Base-by-base conservation (phyloP, 2,888 invertebrate genomes). In the Cheilosia vernalis region DNA sequence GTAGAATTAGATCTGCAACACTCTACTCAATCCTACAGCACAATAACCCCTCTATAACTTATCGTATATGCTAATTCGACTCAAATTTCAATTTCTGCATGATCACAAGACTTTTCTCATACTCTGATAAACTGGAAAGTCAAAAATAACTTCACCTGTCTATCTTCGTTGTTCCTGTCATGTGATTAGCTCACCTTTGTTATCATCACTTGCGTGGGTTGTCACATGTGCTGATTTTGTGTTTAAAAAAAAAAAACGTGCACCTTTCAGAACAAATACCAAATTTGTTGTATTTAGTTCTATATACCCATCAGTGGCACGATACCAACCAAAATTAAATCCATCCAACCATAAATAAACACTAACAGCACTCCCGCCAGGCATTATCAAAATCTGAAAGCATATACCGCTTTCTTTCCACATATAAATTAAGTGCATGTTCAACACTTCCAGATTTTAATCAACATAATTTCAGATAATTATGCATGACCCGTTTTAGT, bases 401-500 rank as follows among this genome's bases (percentile, higher is more conserved):
- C 2, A n/a, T 15, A 44, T 7, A 6, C 9, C 21, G 21, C 9
- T 17, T 44, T 7, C 15, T 17, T 2, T 13, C 5, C 2, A 7
- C 6, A 42, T n/a, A n/a, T 4, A 30, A 30, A 30, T 30, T 30
- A 30, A 9, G 30, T 1, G 4, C n/a, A 42, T 19, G 19, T 40
- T 6, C 27, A 27, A 49, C 44, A 55, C 30, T 30, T 13, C 7
- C 47, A 33, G 56, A 69, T 53, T 42, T 27, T 27, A 27, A 69
- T 69, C 33, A 17, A 47, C 6, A 49, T 21, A 53, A 66, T 51
- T 40, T n/a, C 10, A 44, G 56, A 56, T 44, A 37, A 37, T 13
- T 27, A 27, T 5, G 6, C 44, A 44, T 44, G 1, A 17, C 44
- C 4, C 10, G 37, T 9, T 47, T 58, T 70, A 58, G 24, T 24